Evolutionary conservation across 2,888 invertebrate genomes (phyloP).

Genomic region (Drosophila sordidula): DNA sequence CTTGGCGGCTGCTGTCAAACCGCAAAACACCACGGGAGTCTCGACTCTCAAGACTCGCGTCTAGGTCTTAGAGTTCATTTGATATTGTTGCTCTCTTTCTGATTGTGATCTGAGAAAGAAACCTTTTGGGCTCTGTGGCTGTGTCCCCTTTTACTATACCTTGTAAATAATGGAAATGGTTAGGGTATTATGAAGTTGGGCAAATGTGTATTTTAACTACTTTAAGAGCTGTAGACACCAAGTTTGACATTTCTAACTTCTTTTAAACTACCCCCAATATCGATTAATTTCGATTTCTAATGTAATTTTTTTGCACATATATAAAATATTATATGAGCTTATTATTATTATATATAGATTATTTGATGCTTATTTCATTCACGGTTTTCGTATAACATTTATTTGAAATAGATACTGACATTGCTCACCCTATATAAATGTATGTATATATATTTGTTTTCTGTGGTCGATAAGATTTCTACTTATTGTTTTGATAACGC

Average conservation of each 20-base stretch:
- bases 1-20: slow-evolving; percentile 54
- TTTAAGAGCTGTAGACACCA: too few relatives aligned
- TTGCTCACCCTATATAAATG: too few relatives aligned
- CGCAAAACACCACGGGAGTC: slow-evolving; percentile 69
- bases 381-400: slow-evolving; percentile 51
- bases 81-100: slow-evolving; percentile 59
- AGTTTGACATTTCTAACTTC: too few relatives aligned
- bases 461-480: slow-evolving; percentile 60
- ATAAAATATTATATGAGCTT: too few relatives aligned
- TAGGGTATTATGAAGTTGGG: neutral
- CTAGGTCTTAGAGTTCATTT: slow-evolving; percentile 53
- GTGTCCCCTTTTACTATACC: slow-evolving; percentile 24
- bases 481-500: slow-evolving; percentile 53
- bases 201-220: too few relatives aligned
- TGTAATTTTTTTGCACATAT: too few relatives aligned
- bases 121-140: slow-evolving; percentile 55
- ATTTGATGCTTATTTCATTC: neutral
- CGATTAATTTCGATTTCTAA: too few relatives aligned
- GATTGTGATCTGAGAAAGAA: slow-evolving; percentile 68
- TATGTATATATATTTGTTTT: slow-evolving; percentile 14
- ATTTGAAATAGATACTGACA: slow-evolving; percentile 5
- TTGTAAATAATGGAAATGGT: neutral
- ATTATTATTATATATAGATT: neutral
- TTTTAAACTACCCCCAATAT: too few relatives aligned
- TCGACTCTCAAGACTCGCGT: slow-evolving; percentile 17